Evolutionary conservation across 2,113 vertebrate species (phyloP).

Genomic region (Piaya cayana): DNA sequence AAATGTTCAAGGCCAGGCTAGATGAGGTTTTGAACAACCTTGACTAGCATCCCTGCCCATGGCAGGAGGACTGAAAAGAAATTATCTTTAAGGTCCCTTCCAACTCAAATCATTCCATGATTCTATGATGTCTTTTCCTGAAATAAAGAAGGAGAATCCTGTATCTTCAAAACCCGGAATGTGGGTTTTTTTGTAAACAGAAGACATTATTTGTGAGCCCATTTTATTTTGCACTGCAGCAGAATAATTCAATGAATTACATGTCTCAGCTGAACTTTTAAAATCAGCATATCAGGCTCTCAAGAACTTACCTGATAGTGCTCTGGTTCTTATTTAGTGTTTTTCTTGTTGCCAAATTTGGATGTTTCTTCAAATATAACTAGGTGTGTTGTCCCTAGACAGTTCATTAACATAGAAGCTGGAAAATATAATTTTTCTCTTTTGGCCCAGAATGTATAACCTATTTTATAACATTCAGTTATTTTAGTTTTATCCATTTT

Average conservation of each 20-base stretch:
- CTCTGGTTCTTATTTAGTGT: neutral
- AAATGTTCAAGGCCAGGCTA: neutral
- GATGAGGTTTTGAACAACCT: neutral
- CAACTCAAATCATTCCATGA: neutral
- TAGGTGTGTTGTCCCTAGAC: neutral
- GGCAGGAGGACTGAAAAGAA: neutral
- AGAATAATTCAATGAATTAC: neutral
- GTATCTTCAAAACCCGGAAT: neutral
- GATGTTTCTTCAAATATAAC: neutral
- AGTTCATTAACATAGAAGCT: neutral
- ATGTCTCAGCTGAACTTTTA: neutral
- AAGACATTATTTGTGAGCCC: neutral
- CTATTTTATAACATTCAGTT: neutral
- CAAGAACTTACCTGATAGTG: neutral
- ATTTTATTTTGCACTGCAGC: neutral
- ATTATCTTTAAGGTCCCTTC: neutral
- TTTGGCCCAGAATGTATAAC: neutral
- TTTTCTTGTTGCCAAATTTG: neutral
- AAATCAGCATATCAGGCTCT: neutral
- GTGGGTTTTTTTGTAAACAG: neutral
- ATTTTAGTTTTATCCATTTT: neutral
- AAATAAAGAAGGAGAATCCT: neutral
- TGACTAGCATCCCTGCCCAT: neutral
- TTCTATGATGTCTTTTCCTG: neutral
- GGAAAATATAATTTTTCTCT: neutral